Conservation (phyloP, 2,113 vertebrate genomes). For the Sphyrna mokarran region DNA sequence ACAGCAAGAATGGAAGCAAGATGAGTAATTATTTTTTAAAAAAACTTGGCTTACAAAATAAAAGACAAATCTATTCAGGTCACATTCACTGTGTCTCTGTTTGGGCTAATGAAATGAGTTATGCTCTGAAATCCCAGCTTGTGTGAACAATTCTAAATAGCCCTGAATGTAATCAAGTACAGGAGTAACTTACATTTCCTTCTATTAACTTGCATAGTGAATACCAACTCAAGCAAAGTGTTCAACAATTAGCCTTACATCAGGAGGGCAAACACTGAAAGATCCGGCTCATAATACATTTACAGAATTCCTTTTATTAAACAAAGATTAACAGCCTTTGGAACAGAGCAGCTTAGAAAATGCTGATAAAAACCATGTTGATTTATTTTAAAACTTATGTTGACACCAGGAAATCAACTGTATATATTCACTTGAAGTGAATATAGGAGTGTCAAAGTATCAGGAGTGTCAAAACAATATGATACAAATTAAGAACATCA, state of each 20-base stretch:
- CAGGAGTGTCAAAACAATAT: not conserved
- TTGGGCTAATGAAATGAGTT: not conserved
- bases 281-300: too few relatives aligned
- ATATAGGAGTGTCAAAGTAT: too few relatives aligned
- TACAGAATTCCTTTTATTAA: not conserved
- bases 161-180: not conserved
- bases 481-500: not conserved
- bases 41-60: not conserved
- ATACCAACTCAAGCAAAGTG: not conserved
- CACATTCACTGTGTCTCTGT: not conserved
- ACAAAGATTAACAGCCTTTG: not conserved
- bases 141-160: not conserved
- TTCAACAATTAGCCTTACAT: not conserved
- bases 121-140: not conserved
- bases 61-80: not conserved
- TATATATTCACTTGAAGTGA: not conserved
- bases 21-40: too few relatives aligned
- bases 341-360: not conserved
- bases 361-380: not conserved
- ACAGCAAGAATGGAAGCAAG: not conserved
- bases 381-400: not conserved
- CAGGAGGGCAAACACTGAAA: not conserved
- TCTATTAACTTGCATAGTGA: not conserved
- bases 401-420: not conserved
- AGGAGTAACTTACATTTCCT: not conserved